phyloP scores from a whole-genome alignment of 2,888 invertebrate genomes.

The Macroteleia sp. region DNA sequence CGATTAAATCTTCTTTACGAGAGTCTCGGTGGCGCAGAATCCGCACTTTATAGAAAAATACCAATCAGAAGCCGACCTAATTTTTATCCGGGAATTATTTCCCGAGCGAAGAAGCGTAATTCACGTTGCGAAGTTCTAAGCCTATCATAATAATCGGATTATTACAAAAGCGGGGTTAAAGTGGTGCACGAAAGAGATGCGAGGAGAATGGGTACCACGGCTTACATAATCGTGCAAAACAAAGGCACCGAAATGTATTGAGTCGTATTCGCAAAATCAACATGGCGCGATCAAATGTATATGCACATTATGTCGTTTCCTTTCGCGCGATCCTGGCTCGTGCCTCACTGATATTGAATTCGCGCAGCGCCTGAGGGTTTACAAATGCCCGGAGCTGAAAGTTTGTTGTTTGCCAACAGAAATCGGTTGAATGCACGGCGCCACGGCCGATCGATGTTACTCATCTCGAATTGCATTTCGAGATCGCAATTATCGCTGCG shows the following conservation, averaged over 20 bases:
- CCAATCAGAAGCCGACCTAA: conserved; percentile 3
- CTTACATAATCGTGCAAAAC: conserved; percentile 32
- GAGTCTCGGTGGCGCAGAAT: background rate
- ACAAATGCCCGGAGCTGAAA: conserved; percentile 43
- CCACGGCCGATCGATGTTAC: conserved; percentile 34
- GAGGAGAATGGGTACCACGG: background rate
- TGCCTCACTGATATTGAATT: conserved; percentile 37
- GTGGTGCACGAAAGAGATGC: background rate
- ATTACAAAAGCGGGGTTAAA: conserved; percentile 14
- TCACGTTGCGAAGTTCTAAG: conserved; percentile 15
- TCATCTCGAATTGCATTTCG: conserved; percentile 31
- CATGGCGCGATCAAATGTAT: background rate
- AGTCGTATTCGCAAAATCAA: background rate
- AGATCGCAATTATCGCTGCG: conserved; percentile 40
- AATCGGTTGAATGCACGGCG: conserved; percentile 33
- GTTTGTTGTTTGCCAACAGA: conserved; percentile 52
- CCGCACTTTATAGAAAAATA: background rate
- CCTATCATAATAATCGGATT: conserved; percentile 35
- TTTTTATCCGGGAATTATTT: conserved; percentile 1
- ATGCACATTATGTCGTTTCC: conserved; percentile 38
- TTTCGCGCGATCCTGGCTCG: conserved; percentile 38
- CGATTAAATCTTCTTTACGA: background rate
- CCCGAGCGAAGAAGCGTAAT: background rate
- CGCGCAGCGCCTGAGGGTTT: too few species aligned
- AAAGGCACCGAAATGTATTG: conserved; percentile 32